Evolutionary conservation across 2,888 invertebrate species (phyloP).

Genomic region (Pharmacophagus antenor): DNA sequence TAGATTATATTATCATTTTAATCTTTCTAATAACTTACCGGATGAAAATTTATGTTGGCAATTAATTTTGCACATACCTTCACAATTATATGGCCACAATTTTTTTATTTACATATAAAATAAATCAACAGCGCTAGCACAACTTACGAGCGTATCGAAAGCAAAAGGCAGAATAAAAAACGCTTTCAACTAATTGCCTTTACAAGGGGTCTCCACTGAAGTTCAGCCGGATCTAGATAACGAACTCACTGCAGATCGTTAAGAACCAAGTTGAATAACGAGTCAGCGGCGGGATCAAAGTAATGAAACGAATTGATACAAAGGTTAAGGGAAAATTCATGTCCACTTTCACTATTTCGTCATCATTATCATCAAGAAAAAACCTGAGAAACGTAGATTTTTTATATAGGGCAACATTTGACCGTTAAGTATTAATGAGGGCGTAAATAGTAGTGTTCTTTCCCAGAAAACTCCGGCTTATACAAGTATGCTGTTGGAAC

Average conservation of each 20-base stretch:
- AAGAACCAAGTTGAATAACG: slow-evolving; percentile 20
- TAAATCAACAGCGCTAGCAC: background rate
- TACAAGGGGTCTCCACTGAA: slow-evolving; percentile 23
- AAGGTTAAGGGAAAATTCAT: slow-evolving; percentile 8
- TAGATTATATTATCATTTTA: no score
- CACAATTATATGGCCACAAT: no score
- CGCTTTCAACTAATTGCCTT: slow-evolving; percentile 26
- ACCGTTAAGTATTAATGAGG: no score
- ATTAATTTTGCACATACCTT: no score
- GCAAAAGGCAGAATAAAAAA: slow-evolving; percentile 21
- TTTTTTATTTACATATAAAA: no score
- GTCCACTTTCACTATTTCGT: slow-evolving; percentile 8
- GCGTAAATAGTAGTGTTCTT: no score
- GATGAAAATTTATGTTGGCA: no score
- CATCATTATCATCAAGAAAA: background rate
- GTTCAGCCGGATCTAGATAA: slow-evolving; percentile 24
- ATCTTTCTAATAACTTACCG: no score
- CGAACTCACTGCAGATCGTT: slow-evolving; percentile 22
- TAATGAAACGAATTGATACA: slow-evolving; percentile 8
- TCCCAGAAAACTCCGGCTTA: no score
- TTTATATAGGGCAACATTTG: no score
- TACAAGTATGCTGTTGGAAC: no score
- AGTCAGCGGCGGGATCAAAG: slow-evolving; percentile 21
- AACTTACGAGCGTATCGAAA: background rate
- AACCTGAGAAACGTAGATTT: no score